A percentile compares a stretch with the other conserved stretches of the same genome.
phyloP scores from a whole-genome alignment of 1,140 invertebrate species.

The Dysdera silvatica region DNA sequence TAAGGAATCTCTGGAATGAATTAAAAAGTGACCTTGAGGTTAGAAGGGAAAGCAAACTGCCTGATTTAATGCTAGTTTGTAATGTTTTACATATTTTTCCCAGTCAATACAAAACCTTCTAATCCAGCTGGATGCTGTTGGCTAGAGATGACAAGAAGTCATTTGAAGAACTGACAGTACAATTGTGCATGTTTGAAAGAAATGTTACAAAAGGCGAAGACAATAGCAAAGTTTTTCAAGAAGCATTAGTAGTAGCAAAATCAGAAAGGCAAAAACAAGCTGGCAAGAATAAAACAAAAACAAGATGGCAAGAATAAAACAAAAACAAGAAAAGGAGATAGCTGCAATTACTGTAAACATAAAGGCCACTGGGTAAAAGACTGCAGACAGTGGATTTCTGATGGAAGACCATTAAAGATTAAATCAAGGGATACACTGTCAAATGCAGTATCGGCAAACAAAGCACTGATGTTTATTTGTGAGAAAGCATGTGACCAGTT shows the following conservation, averaged over 20 bases:
- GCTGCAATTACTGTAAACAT: background rate
- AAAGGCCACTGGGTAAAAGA: background rate
- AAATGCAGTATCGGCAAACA: background rate
- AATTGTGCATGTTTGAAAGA: slow-evolving; percentile 9
- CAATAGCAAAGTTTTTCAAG: background rate
- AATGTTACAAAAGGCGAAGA: background rate
- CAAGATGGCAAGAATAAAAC: background rate
- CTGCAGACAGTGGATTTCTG: background rate
- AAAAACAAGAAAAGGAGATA: background rate
- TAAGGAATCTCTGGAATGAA: background rate
- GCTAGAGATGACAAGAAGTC: background rate
- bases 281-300: background rate
- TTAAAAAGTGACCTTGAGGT: background rate
- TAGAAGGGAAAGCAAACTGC: background rate
- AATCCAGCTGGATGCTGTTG: slow-evolving; percentile 7
- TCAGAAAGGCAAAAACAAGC: too few species aligned
- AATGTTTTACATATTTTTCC: background rate
- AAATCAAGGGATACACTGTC: background rate
- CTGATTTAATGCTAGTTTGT: background rate
- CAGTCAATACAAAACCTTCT: background rate
- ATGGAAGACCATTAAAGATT: background rate
- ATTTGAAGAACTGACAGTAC: background rate
- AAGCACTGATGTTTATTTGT: background rate
- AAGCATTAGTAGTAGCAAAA: background rate
- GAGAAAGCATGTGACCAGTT: background rate